Base-by-base conservation (phyloP, 2,888 invertebrate genomes). In the Ctenicera cuprea region DNA sequence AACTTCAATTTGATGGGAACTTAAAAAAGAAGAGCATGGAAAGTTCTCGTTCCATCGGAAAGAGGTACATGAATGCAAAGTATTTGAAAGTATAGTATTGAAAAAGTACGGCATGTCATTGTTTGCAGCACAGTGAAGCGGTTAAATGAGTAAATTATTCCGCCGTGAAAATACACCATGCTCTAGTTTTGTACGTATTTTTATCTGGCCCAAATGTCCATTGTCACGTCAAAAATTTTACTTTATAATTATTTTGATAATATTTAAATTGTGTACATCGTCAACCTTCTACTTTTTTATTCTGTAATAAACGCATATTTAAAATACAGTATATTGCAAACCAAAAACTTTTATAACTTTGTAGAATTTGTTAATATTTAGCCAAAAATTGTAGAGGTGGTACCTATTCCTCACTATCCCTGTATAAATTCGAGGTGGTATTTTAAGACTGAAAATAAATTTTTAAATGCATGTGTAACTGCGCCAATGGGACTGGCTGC, bases 21-120 rank as follows among this genome's bases (percentile, higher is more conserved):
- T 83, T 83, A 83, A 75, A 82, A 79, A 65, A 64, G 67, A 74
- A 64, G 74, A 67, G 38, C 81, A 79, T 81, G 83, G 83, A 82
- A 83, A 83, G 83, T 83, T 82, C 82, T 82, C 81, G 70, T 63
- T 52, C 62, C 62, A 45, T 57, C 45, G 64, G 37, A 26, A 50
- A 66, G 45, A 41, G 38, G 38, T 45, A 22, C 50, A 45, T 54
- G 54, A 50, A 52, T 45, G 20, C n/a, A 41, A 38, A 22, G 41
- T 41, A 41, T 61, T 61, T 16, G 61, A 61, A 61, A 61, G 61
- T 61, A 33, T 57, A 54, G 38, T 18, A 41, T 22, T 22, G 41
- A 61, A 61, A 26, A 61, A 61, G 57, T 61, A 30, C 41, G 20
- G 61, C 61, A 41, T 41, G 41, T 61, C 61, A 61, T 61, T 61